Conservation (phyloP, 2,797 vertebrate genomes). For the Anguilla pacifica region DNA sequence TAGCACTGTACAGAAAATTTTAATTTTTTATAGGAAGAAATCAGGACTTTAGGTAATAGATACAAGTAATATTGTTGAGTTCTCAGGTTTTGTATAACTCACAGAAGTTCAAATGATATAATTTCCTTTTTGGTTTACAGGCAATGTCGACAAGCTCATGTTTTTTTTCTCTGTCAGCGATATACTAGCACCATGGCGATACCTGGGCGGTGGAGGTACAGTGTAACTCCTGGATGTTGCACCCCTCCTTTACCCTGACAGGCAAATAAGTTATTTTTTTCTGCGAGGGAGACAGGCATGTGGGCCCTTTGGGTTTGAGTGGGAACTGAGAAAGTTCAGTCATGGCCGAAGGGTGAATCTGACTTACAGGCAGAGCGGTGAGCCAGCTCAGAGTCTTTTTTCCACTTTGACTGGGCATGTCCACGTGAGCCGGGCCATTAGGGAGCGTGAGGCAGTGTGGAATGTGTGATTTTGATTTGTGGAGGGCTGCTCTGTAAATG, state of each 20-base stretch:
- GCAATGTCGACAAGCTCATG: conserved; percentile 58
- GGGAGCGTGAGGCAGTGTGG: not conserved
- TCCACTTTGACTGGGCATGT: not conserved
- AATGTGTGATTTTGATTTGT: not conserved
- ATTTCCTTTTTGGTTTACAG: conserved; percentile 69
- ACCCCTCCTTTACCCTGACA: conserved; percentile 50
- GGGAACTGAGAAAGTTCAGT: conserved; percentile 2
- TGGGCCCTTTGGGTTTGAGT: not conserved
- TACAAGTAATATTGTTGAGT: conserved; percentile 80
- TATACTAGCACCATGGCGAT: conserved; percentile 67
- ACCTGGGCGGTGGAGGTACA: conserved; percentile 55
- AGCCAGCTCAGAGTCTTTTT: not conserved
- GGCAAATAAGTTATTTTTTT: conserved; percentile 36
- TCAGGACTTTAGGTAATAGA: conserved; percentile 83
- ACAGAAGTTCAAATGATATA: conserved; percentile 73
- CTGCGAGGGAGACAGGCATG: not conserved
- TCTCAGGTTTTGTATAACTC: conserved; percentile 84
- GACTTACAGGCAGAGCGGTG: not conserved
- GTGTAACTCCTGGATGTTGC: conserved; percentile 58
- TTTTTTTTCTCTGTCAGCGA: conserved; percentile 64
- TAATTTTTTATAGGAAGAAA: conserved; percentile 81
- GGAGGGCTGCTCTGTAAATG: not conserved
- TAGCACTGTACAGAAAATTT: conserved; percentile 83
- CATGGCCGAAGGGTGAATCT: not conserved
- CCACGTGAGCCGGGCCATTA: not conserved